Evolutionary conservation across 1,140 invertebrate genomes (phyloP), one percentile per base, ranked within the genome.

Genomic region (Zeugodacus cucurbitae): DNA sequence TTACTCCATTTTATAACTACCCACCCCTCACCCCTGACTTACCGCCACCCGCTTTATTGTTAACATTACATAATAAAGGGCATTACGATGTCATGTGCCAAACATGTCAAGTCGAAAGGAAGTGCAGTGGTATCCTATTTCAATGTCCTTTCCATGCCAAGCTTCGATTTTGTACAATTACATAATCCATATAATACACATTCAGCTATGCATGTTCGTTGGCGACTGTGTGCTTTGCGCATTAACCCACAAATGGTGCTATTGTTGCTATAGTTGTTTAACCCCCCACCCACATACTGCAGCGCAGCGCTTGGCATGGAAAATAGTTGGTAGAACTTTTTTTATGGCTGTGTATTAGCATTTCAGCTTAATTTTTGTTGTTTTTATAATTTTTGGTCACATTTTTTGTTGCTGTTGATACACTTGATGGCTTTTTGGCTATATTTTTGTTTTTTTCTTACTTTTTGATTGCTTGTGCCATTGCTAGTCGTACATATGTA

Each of bases 1-100:
- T 74, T 44, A 41, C 34, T 17, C 70, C 37, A 3, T 41, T 22
- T 29, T n/a, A n/a, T n/a, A n/a, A n/a, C n/a, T n/a, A n/a, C n/a
- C n/a, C n/a, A n/a, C n/a, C n/a, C n/a, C n/a, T n/a, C n/a, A n/a
- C n/a, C n/a, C n/a, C n/a, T n/a, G n/a, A n/a, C 4, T 74, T 26
- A 41, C 20, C 37, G 20, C n/a, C 34, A 1, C 34, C 14, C 37
- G 7, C 70, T 41, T 62, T n/a, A n/a, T 74, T 41, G 37, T n/a
- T 14, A 26, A 82, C 26, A 34, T 82, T 44, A 48, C 74, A 48
- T 82, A 82, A 82, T n/a, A 82, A 82, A 82, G 74, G 22, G n/a
- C 74, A 82, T 54, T 26, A 29, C 20, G n/a, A n/a, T 11, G 44
- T 11, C 34, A n/a, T n/a, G 74, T 48, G 41, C 70, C 70, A 74